Conservation (phyloP, 2,888 invertebrate genomes). For the Proisotoma minuta region DNA sequence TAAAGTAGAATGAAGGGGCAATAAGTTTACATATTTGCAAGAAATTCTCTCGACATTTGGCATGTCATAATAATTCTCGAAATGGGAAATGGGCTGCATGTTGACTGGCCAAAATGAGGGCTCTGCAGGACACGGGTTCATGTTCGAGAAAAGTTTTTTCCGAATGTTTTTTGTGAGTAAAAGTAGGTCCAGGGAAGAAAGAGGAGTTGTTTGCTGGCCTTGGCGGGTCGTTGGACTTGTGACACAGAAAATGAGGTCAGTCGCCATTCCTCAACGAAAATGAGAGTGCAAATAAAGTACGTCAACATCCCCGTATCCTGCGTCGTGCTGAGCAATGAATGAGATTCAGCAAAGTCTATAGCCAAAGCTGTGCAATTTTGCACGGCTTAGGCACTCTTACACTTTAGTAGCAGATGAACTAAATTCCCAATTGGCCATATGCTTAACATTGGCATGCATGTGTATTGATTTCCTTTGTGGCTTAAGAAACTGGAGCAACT, state of each 20-base stretch:
- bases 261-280: conserved; percentile 19
- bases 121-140: not conserved
- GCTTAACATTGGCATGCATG: not conserved
- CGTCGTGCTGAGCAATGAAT: not conserved
- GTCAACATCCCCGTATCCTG: not conserved
- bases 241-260: conserved; percentile 36
- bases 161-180: not conserved
- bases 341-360: not conserved
- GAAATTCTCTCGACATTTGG: not conserved
- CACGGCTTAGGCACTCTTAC: not conserved
- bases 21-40: too few relatives aligned
- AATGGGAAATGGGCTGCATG: not conserved
- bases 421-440: not conserved
- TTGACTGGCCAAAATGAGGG: too few relatives aligned
- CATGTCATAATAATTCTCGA: not conserved
- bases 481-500: conserved; percentile 3
- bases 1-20: too few relatives aligned
- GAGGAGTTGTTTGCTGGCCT: conserved; percentile 19
- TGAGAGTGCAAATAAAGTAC: conserved; percentile 3
- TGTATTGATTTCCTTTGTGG: not conserved
- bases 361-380: not conserved
- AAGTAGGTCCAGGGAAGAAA: not conserved
- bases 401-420: conserved; percentile 1
- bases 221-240: conserved; percentile 37
- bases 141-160: not conserved